phyloP scores from a whole-genome alignment of 2,113 vertebrate genomes.

The Tichodroma muraria region DNA sequence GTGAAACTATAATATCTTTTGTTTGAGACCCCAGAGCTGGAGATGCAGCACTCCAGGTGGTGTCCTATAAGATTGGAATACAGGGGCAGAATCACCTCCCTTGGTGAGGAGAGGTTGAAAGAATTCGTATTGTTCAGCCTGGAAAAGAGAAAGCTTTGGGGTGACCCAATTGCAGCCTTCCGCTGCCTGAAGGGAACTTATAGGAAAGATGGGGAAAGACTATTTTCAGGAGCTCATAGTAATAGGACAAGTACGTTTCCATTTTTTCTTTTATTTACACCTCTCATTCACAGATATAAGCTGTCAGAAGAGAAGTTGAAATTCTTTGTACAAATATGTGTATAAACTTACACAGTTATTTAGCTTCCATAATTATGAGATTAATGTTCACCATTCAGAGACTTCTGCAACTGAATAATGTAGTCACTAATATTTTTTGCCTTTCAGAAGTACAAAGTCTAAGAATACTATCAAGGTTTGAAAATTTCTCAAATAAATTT shows the following conservation, averaged over 20 bases:
- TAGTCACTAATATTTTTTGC: not conserved
- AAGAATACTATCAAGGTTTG: not conserved
- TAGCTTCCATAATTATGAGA: not conserved
- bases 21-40: not conserved
- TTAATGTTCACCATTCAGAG: not conserved
- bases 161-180: not conserved
- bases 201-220: not conserved
- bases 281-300: not conserved
- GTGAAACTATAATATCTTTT: not conserved
- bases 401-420: not conserved
- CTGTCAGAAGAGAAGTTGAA: not conserved
- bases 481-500: not conserved
- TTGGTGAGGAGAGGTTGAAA: accelerated
- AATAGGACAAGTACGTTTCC: not conserved
- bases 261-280: not conserved
- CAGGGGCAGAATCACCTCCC: not conserved
- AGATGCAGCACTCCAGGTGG: not conserved
- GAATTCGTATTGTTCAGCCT: not conserved
- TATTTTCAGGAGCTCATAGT: not conserved
- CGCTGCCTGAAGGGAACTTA: not conserved
- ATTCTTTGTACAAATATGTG: not conserved
- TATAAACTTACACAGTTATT: not conserved
- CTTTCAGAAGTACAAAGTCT: not conserved
- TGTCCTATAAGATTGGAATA: not conserved
- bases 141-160: not conserved